Base-by-base conservation (phyloP, 2,888 invertebrate genomes). In the Pristionchus exspectatus region DNA sequence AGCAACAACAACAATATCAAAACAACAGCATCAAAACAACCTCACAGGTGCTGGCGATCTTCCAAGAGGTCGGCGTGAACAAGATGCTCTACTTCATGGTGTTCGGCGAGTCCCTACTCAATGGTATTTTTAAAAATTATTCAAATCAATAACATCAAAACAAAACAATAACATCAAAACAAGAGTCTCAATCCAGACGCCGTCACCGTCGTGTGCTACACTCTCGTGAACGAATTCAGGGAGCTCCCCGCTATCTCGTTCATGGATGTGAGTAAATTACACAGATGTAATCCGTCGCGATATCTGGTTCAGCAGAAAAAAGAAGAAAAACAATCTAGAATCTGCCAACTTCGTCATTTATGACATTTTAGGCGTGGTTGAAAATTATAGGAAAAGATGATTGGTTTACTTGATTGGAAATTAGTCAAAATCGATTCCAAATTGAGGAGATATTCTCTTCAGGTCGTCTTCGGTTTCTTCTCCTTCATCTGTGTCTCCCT, bases 61-160 rank as follows among this genome's bases (percentile, higher is more conserved):
- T 94, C 90, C 93, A 94, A 91, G 94, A 94, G 91, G 93, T 96
- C 30, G 96, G 96, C 33, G 96, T 96, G 74, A 96, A 96, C 93
- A 96, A 96, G 92, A 96, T 96, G 92, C 95, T 96, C 44, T 96
- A 96, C 92, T 96, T 96, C 93, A 95, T 96, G 90, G 96, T 96
- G 18, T 96, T 96, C 94, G 96, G 96, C 54, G 96, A 96, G 93
- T 96, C 96, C 0, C 94, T 96, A 21, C 95, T 96, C 30, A 96
- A 96, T 92, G 96, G 96, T 96, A 27, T 18, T 27, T 85, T 9
- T 88, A 2, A 5, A 56, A 56, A 16, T 56, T 16, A 56, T 18
- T 56, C 18, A 56, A 56, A 16, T 56, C 14, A 56, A 16, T 56
- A 56, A 56, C 14, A 16, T 14, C 56, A 56, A 56, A 16, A 56